phyloP scores from a whole-genome alignment of 2,113 vertebrate species.

The Turdus rufiventris region DNA sequence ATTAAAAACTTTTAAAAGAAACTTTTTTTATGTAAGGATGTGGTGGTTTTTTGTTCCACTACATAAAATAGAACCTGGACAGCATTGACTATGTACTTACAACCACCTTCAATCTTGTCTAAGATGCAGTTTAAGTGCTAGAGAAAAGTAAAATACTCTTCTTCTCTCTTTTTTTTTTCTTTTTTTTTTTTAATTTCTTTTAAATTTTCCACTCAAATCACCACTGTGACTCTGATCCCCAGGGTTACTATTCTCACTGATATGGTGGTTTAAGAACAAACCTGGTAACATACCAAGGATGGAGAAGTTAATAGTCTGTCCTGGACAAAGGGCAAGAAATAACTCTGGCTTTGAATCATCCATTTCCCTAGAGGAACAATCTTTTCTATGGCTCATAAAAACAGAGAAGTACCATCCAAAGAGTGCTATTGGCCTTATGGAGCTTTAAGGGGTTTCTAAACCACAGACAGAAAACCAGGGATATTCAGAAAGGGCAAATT shows the following conservation, averaged over 20 bases:
- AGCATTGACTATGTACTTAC: neutral
- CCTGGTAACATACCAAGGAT: neutral
- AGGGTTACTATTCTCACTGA: neutral
- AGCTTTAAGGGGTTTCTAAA: neutral
- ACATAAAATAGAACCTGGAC: neutral
- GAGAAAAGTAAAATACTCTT: neutral
- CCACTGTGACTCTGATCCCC: neutral
- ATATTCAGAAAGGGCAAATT: neutral
- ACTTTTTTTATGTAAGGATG: neutral
- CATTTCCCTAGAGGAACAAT: neutral
- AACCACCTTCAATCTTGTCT: neutral
- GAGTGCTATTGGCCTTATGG: neutral
- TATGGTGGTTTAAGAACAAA: neutral
- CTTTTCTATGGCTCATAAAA: neutral
- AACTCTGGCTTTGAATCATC: neutral
- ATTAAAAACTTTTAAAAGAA: neutral
- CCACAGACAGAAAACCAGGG: neutral
- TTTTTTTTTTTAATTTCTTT: too few relatives aligned
- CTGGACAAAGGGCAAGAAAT: neutral
- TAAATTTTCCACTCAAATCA: neutral
- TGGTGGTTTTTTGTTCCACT: neutral
- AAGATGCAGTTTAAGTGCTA: neutral
- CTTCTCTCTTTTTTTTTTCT: neutral
- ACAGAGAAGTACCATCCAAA: neutral
- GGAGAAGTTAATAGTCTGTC: neutral